phyloP scores from a whole-genome alignment of 2,888 invertebrate genomes.

The Oscheius sp. region DNA sequence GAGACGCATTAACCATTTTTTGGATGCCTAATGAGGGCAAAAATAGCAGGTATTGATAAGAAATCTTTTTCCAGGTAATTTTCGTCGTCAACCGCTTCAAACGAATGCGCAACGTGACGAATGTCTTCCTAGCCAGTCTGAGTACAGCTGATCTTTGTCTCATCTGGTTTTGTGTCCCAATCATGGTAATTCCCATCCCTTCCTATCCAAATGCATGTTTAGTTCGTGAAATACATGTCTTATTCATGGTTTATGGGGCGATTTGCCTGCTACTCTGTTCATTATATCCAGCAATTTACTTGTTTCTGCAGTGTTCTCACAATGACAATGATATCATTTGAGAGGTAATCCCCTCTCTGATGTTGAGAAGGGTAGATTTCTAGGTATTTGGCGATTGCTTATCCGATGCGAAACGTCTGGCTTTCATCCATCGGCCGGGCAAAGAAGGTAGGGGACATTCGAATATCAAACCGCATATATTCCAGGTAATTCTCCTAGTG shows the following conservation, averaged over 20 bases:
- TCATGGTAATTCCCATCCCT: constrained; percentile 66
- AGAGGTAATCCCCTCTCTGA: constrained; percentile 75
- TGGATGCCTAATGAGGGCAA: no score
- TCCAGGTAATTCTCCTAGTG: constrained; percentile 73
- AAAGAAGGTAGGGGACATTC: constrained; percentile 72
- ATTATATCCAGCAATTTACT: constrained; percentile 80
- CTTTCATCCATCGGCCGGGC: constrained; percentile 79
- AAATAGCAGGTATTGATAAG: no score
- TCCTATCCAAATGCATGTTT: constrained; percentile 4
- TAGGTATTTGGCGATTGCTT: constrained; percentile 80
- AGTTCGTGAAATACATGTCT: constrained; percentile 74
- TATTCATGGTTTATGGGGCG: constrained; percentile 79
- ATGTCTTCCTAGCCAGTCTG: constrained; percentile 79
- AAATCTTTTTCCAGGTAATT: constrained; percentile 44
- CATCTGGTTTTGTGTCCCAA: constrained; percentile 79
- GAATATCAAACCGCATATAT: not conserved
- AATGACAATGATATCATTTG: constrained; percentile 80
- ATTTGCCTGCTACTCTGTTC: constrained; percentile 78
- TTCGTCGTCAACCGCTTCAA: constrained; percentile 63
- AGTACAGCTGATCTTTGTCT: constrained; percentile 79
- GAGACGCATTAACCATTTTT: no score
- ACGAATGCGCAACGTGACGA: constrained; percentile 75
- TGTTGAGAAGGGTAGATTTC: no score
- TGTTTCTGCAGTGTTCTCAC: constrained; percentile 81
- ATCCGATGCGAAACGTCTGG: constrained; percentile 79